Conservation (phyloP, 2,888 invertebrate species). For the Tiliacea citrago region DNA sequence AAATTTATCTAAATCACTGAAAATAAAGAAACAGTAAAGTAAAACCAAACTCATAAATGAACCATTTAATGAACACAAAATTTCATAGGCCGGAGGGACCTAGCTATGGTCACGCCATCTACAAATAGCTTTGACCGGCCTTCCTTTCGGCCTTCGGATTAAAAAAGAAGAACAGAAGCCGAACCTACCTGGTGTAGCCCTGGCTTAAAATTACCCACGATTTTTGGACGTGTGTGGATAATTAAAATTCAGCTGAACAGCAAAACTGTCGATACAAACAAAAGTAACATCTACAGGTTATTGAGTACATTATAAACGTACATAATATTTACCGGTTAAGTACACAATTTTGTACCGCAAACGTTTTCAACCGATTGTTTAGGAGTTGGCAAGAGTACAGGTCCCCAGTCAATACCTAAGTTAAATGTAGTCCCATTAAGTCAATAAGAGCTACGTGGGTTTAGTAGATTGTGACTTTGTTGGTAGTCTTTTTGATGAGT, state of each 20-base stretch:
- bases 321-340: constrained; percentile 26
- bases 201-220: neutral
- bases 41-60: too few relatives aligned
- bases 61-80: too few relatives aligned
- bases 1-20: too few relatives aligned
- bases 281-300: constrained; percentile 27
- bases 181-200: neutral
- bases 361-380: constrained; percentile 56
- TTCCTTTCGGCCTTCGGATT: too few relatives aligned
- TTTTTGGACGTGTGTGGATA: neutral
- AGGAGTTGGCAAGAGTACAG: constrained; percentile 57
- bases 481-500: constrained; percentile 10
- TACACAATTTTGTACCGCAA: constrained; percentile 56
- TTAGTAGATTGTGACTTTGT: constrained; percentile 35
- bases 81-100: too few relatives aligned
- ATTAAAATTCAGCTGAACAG: constrained; percentile 20
- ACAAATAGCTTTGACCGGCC: too few relatives aligned
- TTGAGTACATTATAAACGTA: constrained; percentile 39
- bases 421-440: constrained; percentile 53
- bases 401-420: constrained; percentile 52
- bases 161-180: neutral
- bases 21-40: too few relatives aligned
- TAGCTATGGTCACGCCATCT: too few relatives aligned
- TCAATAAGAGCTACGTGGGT: constrained; percentile 52
- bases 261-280: constrained; percentile 20